Percentiles rank a stretch among this genome's conserved stretches.
Evolutionary conservation across 2,797 vertebrate species (phyloP).

Genomic region (Brachyalestes nurse): DNA sequence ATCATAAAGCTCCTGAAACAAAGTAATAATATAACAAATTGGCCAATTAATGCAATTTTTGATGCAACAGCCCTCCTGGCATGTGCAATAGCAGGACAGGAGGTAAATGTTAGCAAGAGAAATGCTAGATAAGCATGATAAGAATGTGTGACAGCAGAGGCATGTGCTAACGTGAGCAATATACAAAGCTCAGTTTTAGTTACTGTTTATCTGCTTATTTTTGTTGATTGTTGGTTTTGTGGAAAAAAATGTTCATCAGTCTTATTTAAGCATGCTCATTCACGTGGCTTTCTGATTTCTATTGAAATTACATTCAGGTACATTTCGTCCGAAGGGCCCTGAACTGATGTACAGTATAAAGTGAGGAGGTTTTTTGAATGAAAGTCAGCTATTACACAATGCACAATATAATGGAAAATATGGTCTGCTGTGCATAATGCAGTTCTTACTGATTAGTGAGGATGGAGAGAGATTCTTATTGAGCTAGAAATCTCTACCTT

Average conservation of each 20-base stretch:
- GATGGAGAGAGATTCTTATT: background rate
- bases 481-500: background rate
- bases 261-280: slow-evolving; percentile 3
- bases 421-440: background rate
- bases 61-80: slow-evolving; percentile 57
- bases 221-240: too few species aligned
- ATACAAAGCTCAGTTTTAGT: background rate
- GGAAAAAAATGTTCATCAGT: too few species aligned
- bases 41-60: slow-evolving; percentile 70
- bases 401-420: background rate
- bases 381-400: background rate
- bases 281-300: background rate
- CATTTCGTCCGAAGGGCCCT: background rate
- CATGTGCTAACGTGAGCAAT: background rate
- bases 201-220: background rate
- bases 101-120: slow-evolving; percentile 3
- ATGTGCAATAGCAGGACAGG: slow-evolving; percentile 50
- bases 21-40: slow-evolving; percentile 70
- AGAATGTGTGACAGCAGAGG: background rate
- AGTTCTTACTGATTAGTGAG: background rate
- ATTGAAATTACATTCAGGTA: background rate
- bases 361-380: background rate
- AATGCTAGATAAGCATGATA: background rate
- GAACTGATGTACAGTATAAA: background rate
- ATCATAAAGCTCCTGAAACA: slow-evolving; percentile 59